Evolutionary conservation across 2,888 invertebrate genomes (phyloP).

Genomic region (Polymixis flavicincta): DNA sequence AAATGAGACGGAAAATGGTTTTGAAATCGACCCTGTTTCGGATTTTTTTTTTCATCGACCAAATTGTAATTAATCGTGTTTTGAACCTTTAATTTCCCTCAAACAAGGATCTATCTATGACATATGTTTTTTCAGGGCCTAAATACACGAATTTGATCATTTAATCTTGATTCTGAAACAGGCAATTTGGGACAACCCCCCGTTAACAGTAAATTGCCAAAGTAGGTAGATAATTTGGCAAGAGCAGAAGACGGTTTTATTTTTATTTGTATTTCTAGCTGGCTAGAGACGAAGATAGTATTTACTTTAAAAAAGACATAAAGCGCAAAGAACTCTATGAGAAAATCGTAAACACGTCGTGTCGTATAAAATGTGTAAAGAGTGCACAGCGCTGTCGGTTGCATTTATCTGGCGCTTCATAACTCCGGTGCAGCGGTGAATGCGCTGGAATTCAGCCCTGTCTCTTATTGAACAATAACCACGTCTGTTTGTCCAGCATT

Average conservation of each 20-base stretch:
- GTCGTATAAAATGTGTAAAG: constrained; percentile 44
- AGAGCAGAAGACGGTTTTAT: constrained; percentile 10
- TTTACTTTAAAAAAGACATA: constrained; percentile 9
- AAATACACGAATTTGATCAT: no score
- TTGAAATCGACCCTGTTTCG: no score
- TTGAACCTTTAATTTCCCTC: no score
- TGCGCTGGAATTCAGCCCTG: constrained; percentile 74
- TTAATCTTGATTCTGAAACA: no score
- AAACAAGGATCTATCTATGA: no score
- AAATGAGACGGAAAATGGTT: no score
- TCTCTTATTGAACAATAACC: constrained; percentile 77
- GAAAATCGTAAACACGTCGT: constrained; percentile 53
- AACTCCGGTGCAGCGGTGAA: constrained; percentile 74
- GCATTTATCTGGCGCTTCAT: constrained; percentile 78
- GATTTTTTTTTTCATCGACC: no score
- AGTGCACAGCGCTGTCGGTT: constrained; percentile 60
- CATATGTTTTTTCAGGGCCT: no score
- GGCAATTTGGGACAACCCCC: no score
- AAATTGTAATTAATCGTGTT: no score
- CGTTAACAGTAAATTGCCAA: neutral
- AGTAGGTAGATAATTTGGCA: neutral
- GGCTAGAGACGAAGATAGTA: neutral
- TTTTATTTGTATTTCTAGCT: constrained; percentile 12
- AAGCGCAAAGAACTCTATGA: constrained; percentile 28
- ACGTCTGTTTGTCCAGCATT: constrained; percentile 73